These are phyloP conservation scores for Crocodylus rhombifer DNA, from an alignment of 2,797 vertebrate genomes.

Conservation along the genomic window DNA sequence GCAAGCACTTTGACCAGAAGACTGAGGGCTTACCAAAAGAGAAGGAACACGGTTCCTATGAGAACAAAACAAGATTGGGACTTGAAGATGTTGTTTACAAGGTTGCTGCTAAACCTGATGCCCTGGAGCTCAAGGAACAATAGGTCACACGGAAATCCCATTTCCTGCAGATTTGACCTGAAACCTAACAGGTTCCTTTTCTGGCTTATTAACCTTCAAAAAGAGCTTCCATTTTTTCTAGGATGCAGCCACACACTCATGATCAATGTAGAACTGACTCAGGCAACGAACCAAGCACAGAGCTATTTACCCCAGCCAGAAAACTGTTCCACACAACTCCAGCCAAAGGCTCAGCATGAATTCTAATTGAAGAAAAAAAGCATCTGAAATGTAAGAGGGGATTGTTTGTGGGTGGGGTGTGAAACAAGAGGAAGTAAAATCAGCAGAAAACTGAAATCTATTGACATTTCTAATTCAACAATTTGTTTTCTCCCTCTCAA, in stretches of 20 bases:
- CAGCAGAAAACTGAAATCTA: constrained; percentile 36
- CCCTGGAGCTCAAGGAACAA: neutral
- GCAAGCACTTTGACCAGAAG: neutral
- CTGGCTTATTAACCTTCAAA: constrained; percentile 42
- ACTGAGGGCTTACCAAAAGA: neutral
- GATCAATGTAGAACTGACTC: constrained; percentile 31
- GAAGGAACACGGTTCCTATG: neutral
- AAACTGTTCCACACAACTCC: constrained; percentile 21
- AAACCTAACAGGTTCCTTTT: constrained; percentile 14
- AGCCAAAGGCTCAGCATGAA: constrained; percentile 43
- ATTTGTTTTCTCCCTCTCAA: constrained; percentile 26
- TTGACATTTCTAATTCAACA: constrained; percentile 35
- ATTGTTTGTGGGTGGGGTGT: constrained; percentile 53
- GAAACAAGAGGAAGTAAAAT: constrained; percentile 61
- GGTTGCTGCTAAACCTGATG: constrained; percentile 7
- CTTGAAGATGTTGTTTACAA: neutral
- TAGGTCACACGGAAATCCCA: neutral
- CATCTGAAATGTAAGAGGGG: neutral
- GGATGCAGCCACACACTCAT: constrained; percentile 21
- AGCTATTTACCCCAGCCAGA: constrained; percentile 37
- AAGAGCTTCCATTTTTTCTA: constrained; percentile 15
- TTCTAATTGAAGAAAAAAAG: constrained; percentile 51
- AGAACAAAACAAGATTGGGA: neutral
- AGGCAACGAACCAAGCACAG: constrained; percentile 43
- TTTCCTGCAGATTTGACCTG: constrained; percentile 22